Conservation (phyloP, 2,888 invertebrate genomes). For the Magallana nippona region DNA sequence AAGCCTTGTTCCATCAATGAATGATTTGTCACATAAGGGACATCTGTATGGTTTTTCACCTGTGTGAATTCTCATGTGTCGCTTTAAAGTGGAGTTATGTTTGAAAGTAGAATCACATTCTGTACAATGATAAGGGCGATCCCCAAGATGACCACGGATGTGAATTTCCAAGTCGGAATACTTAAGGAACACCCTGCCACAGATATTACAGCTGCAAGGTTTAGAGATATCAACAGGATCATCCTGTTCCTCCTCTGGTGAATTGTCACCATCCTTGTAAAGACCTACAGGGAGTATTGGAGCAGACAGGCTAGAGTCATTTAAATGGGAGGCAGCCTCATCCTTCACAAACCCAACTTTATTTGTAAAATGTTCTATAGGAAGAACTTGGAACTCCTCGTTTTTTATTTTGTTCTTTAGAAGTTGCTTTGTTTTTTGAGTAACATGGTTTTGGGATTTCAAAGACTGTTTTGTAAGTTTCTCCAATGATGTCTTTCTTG, state of each 20-base stretch:
- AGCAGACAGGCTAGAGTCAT: background rate
- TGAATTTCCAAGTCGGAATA: constrained; percentile 56
- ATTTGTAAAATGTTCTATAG: constrained; percentile 42
- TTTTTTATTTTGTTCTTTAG: constrained; percentile 2
- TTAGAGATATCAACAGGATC: constrained; percentile 37
- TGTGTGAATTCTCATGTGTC: constrained; percentile 37
- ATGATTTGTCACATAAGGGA: constrained; percentile 43
- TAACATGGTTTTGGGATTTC: background rate
- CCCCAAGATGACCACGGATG: constrained; percentile 45
- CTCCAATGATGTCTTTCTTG: background rate
- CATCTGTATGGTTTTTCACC: constrained; percentile 45
- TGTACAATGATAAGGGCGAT: constrained; percentile 39
- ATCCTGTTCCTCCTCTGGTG: background rate
- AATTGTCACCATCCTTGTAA: constrained; percentile 16
- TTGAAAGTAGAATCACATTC: constrained; percentile 42
- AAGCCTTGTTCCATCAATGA: constrained; percentile 30
- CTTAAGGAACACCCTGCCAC: constrained; percentile 59
- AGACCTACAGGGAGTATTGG: constrained; percentile 36
- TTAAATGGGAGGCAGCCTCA: background rate
- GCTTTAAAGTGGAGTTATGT: constrained; percentile 30
- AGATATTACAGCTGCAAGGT: constrained; percentile 53
- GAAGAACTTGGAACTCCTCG: constrained; percentile 28
- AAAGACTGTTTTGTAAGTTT: background rate
- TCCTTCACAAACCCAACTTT: constrained; percentile 41
- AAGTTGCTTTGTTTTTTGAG: background rate